A percentile compares a stretch with the other conserved stretches of the same genome.
These are phyloP conservation scores for Plagiodera versicolora DNA, from an alignment of 2,888 invertebrate genomes.

Conservation along the genomic window DNA sequence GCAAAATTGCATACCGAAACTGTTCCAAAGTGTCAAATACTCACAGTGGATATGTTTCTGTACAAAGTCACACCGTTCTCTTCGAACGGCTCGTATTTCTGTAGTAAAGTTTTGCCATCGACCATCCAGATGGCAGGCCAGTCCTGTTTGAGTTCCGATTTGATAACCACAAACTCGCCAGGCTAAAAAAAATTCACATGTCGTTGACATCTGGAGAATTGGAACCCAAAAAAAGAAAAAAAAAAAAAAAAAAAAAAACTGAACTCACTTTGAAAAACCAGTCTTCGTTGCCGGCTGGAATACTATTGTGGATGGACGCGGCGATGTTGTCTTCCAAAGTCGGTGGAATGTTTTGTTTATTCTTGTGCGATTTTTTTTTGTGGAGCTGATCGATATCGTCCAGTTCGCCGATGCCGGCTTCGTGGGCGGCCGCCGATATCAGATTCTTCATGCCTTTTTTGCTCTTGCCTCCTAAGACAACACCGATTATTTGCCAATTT, in stretches of 20 bases:
- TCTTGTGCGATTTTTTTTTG: conserved; percentile 39
- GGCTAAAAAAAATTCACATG: conserved; percentile 61
- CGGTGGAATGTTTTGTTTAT: conserved; percentile 43
- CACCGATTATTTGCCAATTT: no score
- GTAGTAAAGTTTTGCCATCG: conserved; percentile 79
- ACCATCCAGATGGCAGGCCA: conserved; percentile 91
- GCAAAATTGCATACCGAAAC: no score
- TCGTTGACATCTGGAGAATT: background rate
- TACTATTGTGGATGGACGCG: conserved; percentile 58
- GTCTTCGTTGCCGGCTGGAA: conserved; percentile 56
- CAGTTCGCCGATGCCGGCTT: conserved; percentile 60
- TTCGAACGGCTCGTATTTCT: conserved; percentile 82
- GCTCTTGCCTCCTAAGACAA: conserved; percentile 29
- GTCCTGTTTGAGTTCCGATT: conserved; percentile 77
- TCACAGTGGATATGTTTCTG: conserved; percentile 84
- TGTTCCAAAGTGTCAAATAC: no score
- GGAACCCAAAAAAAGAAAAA: conserved; percentile 3
- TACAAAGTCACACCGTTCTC: conserved; percentile 81
- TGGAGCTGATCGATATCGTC: conserved; percentile 52
- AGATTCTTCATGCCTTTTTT: conserved; percentile 44
- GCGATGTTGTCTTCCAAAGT: conserved; percentile 55
- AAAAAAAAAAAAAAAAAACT: conserved; percentile 7
- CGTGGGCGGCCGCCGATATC: conserved; percentile 58
- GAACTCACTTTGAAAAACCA: conserved; percentile 63
- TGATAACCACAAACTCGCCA: conserved; percentile 86